Conservation (phyloP, 2,113 vertebrate genomes). For the Butorides virescens region DNA sequence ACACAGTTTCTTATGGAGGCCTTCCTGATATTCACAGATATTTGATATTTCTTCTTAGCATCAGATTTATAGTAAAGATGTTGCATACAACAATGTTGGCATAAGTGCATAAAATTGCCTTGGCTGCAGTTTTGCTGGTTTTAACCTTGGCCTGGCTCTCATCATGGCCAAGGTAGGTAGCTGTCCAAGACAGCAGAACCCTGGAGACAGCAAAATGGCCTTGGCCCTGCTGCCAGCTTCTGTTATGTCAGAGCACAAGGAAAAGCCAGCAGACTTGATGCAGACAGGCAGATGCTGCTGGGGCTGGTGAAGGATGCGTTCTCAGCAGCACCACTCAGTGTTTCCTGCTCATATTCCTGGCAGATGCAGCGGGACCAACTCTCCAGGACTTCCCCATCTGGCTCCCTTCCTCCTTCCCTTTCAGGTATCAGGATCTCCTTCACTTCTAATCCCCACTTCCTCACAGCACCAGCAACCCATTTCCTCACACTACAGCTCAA, state of each 20-base stretch:
- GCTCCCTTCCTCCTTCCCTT: not conserved
- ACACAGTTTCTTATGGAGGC: not conserved
- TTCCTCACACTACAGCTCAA: not conserved
- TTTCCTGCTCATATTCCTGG: not conserved
- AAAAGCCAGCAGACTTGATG: not conserved
- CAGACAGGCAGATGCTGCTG: not conserved
- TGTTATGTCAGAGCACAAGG: not conserved
- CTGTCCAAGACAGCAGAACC: not conserved
- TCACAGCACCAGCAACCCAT: not conserved
- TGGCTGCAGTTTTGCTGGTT: not conserved
- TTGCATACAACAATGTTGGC: not conserved
- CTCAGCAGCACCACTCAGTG: not conserved
- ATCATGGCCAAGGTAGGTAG: not conserved
- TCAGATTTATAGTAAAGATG: not conserved
- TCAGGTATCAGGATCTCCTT: not conserved
- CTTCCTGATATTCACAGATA: not conserved
- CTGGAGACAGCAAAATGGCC: not conserved
- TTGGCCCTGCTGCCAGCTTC: not conserved
- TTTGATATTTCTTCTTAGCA: not conserved
- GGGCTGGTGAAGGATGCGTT: not conserved
- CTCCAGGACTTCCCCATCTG: not conserved
- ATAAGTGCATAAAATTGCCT: not conserved
- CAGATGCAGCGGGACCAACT: accelerated
- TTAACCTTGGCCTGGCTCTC: not conserved
- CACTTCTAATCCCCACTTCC: not conserved